Percentiles rank a stretch among this genome's conserved stretches.
These are phyloP conservation scores for Acleris holmiana DNA, from an alignment of 2,888 invertebrate species.

Conservation along the genomic window DNA sequence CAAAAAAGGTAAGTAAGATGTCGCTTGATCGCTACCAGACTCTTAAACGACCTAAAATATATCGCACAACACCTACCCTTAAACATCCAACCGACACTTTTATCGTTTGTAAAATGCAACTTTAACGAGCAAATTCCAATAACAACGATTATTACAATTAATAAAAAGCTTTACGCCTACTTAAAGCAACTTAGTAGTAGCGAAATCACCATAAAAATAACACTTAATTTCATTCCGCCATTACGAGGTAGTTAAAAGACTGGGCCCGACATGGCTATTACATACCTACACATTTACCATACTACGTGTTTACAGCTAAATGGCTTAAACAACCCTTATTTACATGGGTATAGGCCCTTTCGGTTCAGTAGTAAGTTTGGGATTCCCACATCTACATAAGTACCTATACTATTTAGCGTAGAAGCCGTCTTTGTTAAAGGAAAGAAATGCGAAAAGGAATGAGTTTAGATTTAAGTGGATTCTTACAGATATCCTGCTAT, in stretches of 20 bases:
- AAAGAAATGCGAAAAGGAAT: constrained; percentile 22
- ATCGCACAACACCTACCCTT: no score
- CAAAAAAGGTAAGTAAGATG: no score
- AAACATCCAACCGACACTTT: neutral
- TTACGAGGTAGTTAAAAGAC: constrained; percentile 80
- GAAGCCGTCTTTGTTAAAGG: constrained; percentile 66
- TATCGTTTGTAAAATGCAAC: constrained; percentile 1
- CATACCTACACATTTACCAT: constrained; percentile 64
- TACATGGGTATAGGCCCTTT: constrained; percentile 4
- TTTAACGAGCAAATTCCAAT: constrained; percentile 12
- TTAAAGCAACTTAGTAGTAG: constrained; percentile 82
- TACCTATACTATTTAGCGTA: constrained; percentile 54
- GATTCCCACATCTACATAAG: constrained; percentile 38
- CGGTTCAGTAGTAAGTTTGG: neutral
- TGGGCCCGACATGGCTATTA: constrained; percentile 70
- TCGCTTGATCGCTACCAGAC: no score
- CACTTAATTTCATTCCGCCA: constrained; percentile 83
- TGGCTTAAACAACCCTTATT: constrained; percentile 5
- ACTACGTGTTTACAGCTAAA: constrained; percentile 11
- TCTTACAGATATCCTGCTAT: no score
- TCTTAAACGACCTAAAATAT: no score
- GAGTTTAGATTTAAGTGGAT: no score
- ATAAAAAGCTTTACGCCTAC: constrained; percentile 80
- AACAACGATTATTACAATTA: constrained; percentile 71
- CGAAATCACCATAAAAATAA: constrained; percentile 84